These are phyloP conservation scores for Oithona nana DNA, from an alignment of 2,888 invertebrate genomes.

Conservation along the genomic window DNA sequence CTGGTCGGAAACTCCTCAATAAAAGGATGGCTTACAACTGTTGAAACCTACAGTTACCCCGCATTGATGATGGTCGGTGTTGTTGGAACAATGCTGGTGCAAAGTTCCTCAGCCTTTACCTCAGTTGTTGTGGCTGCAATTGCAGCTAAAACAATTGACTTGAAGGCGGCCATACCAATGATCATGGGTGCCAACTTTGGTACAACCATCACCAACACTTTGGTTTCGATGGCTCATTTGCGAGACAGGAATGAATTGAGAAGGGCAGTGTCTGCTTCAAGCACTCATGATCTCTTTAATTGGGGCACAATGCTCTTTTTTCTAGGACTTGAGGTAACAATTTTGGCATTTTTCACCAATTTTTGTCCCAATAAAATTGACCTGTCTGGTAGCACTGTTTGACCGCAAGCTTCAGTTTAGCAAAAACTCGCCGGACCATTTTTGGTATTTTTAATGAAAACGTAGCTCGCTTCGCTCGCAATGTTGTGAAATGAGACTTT, in stretches of 20 bases:
- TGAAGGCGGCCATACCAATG: conserved; percentile 32
- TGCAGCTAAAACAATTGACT: too few species aligned
- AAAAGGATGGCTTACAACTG: background rate
- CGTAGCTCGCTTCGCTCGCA: too few species aligned
- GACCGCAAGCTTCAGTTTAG: too few species aligned
- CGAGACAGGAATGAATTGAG: conserved; percentile 28
- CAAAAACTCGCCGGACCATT: too few species aligned
- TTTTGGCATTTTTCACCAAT: too few species aligned
- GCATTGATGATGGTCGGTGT: conserved; percentile 37
- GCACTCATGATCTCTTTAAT: conserved; percentile 38
- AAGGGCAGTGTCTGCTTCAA: conserved; percentile 36
- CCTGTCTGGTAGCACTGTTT: too few species aligned
- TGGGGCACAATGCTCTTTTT: conserved; percentile 34
- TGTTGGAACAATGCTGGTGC: conserved; percentile 34
- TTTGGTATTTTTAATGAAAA: too few species aligned
- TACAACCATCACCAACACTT: conserved; percentile 36
- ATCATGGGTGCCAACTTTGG: conserved; percentile 38
- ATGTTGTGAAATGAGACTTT: too few species aligned
- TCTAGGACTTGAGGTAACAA: conserved; percentile 31
- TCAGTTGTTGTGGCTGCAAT: conserved; percentile 31
- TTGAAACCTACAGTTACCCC: conserved; percentile 30
- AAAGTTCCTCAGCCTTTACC: conserved; percentile 35
- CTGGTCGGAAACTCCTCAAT: conserved; percentile 25
- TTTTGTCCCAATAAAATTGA: too few species aligned
- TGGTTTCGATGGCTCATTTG: conserved; percentile 31